Evolutionary conservation across 2,113 vertebrate species (phyloP).

Genomic region (Limnothrissa miodon): DNA sequence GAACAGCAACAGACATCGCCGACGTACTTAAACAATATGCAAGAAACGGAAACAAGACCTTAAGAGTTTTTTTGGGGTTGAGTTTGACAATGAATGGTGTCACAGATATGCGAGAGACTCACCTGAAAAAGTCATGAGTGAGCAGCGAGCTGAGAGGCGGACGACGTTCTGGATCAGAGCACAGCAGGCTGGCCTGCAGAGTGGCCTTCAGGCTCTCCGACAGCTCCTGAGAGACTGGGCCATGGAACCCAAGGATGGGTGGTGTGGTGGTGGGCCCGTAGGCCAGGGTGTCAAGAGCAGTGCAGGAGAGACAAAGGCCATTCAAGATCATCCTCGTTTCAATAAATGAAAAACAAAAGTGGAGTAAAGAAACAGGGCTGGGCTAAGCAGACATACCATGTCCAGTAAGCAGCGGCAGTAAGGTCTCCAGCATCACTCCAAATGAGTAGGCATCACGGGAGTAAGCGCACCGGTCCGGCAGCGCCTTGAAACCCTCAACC

Average conservation of each 20-base stretch:
- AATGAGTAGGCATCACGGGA: conserved; percentile 89
- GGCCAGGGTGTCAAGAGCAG: too few species aligned
- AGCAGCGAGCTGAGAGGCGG: conserved; percentile 79
- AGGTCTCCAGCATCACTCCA: conserved; percentile 80
- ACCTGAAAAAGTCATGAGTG: conserved; percentile 93
- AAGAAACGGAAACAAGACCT: background rate
- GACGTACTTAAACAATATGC: background rate
- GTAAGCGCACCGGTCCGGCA: conserved; percentile 79
- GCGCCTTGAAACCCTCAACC: conserved; percentile 81
- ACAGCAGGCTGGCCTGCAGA: conserved; percentile 77
- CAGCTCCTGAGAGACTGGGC: conserved; percentile 64
- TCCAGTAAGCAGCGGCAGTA: conserved; percentile 75
- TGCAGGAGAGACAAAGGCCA: too few species aligned
- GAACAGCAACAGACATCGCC: background rate
- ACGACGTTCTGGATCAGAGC: conserved; percentile 76
- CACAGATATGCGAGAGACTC: conserved; percentile 35
- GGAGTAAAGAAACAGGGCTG: too few species aligned
- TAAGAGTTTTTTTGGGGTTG: background rate
- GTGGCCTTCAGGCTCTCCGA: conserved; percentile 77
- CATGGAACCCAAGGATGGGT: background rate
- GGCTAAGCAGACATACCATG: conserved; percentile 75
- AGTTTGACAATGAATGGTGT: background rate
- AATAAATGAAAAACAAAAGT: too few species aligned
- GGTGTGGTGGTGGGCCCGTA: too few species aligned
- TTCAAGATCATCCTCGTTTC: too few species aligned